Evolutionary conservation across 1,140 invertebrate species (phyloP), one percentile per base, ranked within the genome.

Genomic region (Dendroctonus ponderosae): DNA sequence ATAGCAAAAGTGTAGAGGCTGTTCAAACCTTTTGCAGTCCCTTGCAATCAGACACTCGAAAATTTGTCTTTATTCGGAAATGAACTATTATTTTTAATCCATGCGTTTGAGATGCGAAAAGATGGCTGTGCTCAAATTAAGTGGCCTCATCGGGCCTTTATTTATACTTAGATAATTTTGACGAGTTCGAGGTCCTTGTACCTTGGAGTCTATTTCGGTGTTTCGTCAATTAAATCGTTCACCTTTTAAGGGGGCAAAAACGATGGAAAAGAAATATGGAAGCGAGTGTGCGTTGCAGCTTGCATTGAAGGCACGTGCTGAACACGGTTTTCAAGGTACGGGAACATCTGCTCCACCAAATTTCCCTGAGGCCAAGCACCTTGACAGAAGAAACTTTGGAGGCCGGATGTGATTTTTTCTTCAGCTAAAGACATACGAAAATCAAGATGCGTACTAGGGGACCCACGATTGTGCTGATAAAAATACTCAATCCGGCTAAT

Each of bases 221-320:
- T 37, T n/a, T 51, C 50, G 38, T 62, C 60, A 52, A 52, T 58
- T 42, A 62, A 62, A 62, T 62, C 60, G 60, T 52, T 62, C 60
- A 62, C 60, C 60, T 62, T 62, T 60, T 52, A 38, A 62, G 60
- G 48, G 48, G 60, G 15, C 8, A 48, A 26, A 42, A 60, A 26
- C n/a, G 43, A 40, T 14, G 41, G 14, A 54, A 54, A 54, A 46
- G 56, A 44, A 46, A 58, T 58, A 46, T 58, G 42, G 12, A 12
- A 14, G 41, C 41, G 53, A 15, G 39, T 42, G 40, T 26, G 9
- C 12, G 56, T 58, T 58, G 56, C 56, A 58, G 56, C 56, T 58
- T 58, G 56, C 56, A 41, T 43, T 15, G 42, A 4, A 12, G 14
- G 56, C 56, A 58, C 56, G 56, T 58, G 56, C 56, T 58, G 43